These are phyloP conservation scores for honey bee (Apis mellifera) DNA, from an alignment of 1,140 invertebrate species.

Conservation along the genomic window Amel_HAv3.1 CM009931.2:24176001-24176500, in stretches of 20 bases:
- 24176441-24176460: neutral
- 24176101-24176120: neutral
- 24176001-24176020: neutral
- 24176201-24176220: neutral
- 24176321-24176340: slow-evolving; percentile 74
- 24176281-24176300: slow-evolving; percentile 61
- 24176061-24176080: slow-evolving; percentile 27
- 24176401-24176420: neutral
- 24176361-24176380: slow-evolving; percentile 67
- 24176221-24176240: neutral
- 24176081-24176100: slow-evolving; percentile 29
- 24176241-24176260: neutral
- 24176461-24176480: neutral
- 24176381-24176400: neutral
- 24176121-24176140: neutral
- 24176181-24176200: slow-evolving; percentile 1
- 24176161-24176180: slow-evolving; percentile 6
- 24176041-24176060: neutral
- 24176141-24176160: slow-evolving; percentile 2
- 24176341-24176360: slow-evolving; percentile 69
- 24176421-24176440: slow-evolving; percentile 14
- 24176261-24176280: slow-evolving; percentile 70
- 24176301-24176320: slow-evolving; percentile 62
- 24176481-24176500: too few species aligned
- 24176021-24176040: neutral